phyloP scores from a whole-genome alignment of 2,888 invertebrate species.

The Ophion costatus region DNA sequence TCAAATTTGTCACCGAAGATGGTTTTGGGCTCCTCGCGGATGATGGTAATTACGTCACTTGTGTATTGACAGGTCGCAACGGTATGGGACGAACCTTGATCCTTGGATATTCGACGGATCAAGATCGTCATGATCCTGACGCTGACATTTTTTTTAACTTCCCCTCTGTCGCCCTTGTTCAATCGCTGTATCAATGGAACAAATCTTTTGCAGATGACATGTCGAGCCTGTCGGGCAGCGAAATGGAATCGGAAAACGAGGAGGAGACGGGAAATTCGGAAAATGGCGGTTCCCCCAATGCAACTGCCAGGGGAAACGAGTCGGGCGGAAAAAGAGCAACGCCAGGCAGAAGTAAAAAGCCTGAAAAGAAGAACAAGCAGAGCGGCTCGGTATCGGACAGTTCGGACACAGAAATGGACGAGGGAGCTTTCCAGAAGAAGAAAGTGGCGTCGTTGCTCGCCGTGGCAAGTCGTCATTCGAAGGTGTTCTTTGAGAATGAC shows the following conservation, averaged over 20 bases:
- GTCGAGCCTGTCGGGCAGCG: constrained; percentile 88
- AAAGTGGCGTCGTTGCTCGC: constrained; percentile 73
- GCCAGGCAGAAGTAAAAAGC: constrained; percentile 65
- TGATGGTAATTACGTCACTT: constrained; percentile 70
- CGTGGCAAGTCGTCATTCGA: constrained; percentile 87
- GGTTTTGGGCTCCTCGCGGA: constrained; percentile 85
- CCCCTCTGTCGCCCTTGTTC: not conserved
- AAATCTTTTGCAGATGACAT: constrained; percentile 84
- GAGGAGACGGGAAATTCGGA: constrained; percentile 78
- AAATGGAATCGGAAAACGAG: constrained; percentile 84
- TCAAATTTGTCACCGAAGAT: constrained; percentile 85
- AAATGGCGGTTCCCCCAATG: constrained; percentile 76
- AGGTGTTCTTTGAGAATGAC: constrained; percentile 89
- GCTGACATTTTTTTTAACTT: not conserved
- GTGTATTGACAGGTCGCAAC: not conserved
- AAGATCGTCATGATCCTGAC: not conserved
- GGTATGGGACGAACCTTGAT: not conserved
- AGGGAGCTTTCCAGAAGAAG: constrained; percentile 73
- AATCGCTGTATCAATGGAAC: not conserved
- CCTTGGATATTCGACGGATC: not conserved
- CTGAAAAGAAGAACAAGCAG: constrained; percentile 70
- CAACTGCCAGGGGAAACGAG: constrained; percentile 69
- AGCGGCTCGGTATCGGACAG: constrained; percentile 72
- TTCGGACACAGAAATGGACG: constrained; percentile 76
- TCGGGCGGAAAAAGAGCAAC: constrained; percentile 42